These are phyloP conservation scores for Nymphalis io DNA, from an alignment of 1,140 invertebrate species.

Conservation along the genomic window DNA sequence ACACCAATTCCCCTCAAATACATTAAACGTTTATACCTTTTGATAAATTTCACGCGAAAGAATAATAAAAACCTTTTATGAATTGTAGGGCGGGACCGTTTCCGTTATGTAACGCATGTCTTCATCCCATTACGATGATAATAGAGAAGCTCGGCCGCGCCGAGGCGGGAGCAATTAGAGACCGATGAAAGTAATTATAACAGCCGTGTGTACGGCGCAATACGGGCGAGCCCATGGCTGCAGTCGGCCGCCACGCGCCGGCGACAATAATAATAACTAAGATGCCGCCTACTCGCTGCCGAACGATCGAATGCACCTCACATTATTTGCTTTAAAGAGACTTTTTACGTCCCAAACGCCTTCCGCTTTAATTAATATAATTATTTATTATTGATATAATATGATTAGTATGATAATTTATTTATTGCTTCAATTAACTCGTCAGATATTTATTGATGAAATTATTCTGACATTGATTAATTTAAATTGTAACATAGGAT, in stretches of 20 bases:
- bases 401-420: no score
- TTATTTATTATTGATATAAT: no score
- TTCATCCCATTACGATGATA: conserved; percentile 3
- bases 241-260: conserved; percentile 15
- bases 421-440: conserved; percentile 1
- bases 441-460: not conserved
- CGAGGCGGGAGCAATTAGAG: conserved; percentile 24
- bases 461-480: conserved; percentile 2
- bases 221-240: not conserved
- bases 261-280: conserved; percentile 1
- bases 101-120: conserved; percentile 9
- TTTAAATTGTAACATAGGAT: conserved; percentile 10
- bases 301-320: not conserved
- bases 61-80: conserved; percentile 11
- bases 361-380: not conserved
- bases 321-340: not conserved
- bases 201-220: conserved; percentile 8
- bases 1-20: conserved; percentile 31
- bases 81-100: conserved; percentile 19
- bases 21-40: conserved; percentile 27
- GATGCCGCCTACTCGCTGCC: not conserved
- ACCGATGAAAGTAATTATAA: conserved; percentile 26
- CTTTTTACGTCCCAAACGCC: not conserved
- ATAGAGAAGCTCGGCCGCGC: not conserved
- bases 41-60: conserved; percentile 13